Conservation (phyloP, 2,113 vertebrate genomes). For the Lampris incognitus region DNA sequence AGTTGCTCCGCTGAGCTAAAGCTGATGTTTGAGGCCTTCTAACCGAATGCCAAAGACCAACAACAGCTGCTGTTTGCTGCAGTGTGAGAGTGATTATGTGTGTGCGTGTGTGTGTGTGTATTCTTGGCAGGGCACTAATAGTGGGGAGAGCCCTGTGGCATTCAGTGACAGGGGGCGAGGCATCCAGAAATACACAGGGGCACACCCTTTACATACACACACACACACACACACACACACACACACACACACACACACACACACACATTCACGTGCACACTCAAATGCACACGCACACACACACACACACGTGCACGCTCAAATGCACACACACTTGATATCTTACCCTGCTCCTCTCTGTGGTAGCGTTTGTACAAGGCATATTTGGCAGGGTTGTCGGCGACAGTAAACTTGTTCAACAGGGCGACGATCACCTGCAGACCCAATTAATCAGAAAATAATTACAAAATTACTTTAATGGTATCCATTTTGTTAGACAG, state of each 20-base stretch:
- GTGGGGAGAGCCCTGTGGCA: conserved; percentile 55
- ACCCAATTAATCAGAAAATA: neutral
- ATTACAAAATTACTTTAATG: neutral
- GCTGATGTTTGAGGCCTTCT: neutral
- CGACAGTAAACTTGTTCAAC: conserved; percentile 91
- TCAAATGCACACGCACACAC: neutral
- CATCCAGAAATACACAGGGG: conserved; percentile 12
- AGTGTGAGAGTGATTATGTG: conserved; percentile 22
- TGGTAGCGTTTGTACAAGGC: conserved; percentile 94
- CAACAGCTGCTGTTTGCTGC: conserved; percentile 57
- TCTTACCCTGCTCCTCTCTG: conserved; percentile 93
- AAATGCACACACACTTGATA: neutral
- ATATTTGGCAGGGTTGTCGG: conserved; percentile 96
- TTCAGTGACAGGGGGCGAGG: conserved; percentile 35
- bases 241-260: conserved; percentile 20
- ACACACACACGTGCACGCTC: conserved; percentile 7
- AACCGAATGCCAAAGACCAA: neutral
- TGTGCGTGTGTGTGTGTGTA: conserved; percentile 40
- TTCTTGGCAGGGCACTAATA: conserved; percentile 33
- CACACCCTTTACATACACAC: conserved; percentile 7
- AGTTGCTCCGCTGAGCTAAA: conserved; percentile 2
- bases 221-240: conserved; percentile 2
- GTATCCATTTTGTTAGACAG: no score
- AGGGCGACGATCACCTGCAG: conserved; percentile 92
- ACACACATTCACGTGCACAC: conserved; percentile 7